Base-by-base conservation (phyloP, 2,888 invertebrate species). In the Antheraea yamamai region DNA sequence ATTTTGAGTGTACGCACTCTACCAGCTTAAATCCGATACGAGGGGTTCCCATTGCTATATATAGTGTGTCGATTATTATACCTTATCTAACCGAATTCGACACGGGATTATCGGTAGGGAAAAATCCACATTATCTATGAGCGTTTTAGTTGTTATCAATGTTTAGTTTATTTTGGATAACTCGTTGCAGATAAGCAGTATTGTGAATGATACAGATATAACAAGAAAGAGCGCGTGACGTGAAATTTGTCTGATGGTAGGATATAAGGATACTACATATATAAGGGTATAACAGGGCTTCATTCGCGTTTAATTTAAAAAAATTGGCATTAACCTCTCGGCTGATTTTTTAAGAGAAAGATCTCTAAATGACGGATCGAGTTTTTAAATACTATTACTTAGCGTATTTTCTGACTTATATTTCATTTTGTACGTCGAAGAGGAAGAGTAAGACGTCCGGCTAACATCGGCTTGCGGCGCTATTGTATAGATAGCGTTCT, bases 21-120 rank as follows among this genome's bases (percentile, higher is more conserved):
- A 70, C 70, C 20, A 10, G 18, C 39, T 39, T n/a, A 70, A 70
- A 70, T 35, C 70, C 39, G 70, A 70, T 70, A 70, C 39, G 70
- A 39, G 70, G 70, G 39, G 39, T 39, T 70, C 23, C 70, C 70
- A 70, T 20, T 39, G 4, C 64, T 66, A 70, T 70, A 39, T 70
- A 39, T 70, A 70, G 70, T 18, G 39, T 12, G 39, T 39, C 39
- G 10, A 70, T 39, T 18, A 68, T 35, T 70, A 68, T 10, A 39
- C 4, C n/a, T 70, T 70, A 70, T 70, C 70, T 39, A 70, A 39
- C 16, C 1, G n/a, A 39, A 70, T 70, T 39, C 39, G n/a, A 70
- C 39, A 70, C 39, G 39, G 70, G 39, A 39, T 39, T 70, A 39
- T 39, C 39, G 39, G 39, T 20, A 39, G 39, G 20, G n/a, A 39